phyloP scores from a whole-genome alignment of 2,797 vertebrate species.

The Craterocephalus amniculus region DNA sequence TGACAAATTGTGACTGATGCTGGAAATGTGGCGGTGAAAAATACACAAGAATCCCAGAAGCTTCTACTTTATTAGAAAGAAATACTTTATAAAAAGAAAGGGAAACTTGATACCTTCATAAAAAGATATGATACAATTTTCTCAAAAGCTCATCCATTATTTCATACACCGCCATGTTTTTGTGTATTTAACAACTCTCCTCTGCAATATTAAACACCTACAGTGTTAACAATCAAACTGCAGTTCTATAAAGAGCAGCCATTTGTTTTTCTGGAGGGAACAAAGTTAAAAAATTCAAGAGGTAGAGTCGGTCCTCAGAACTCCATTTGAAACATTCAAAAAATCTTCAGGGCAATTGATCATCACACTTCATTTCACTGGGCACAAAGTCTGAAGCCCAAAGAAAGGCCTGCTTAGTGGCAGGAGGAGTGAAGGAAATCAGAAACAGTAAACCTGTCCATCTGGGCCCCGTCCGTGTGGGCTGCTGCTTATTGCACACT shows the following conservation, averaged over 20 bases:
- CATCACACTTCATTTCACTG: slow-evolving; percentile 74
- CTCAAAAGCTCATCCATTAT: slow-evolving; percentile 61
- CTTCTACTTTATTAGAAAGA: slow-evolving; percentile 41
- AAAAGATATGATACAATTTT: slow-evolving; percentile 55
- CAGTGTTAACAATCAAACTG: slow-evolving; percentile 65
- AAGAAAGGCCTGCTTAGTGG: slow-evolving; percentile 37
- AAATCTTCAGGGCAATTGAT: slow-evolving; percentile 79
- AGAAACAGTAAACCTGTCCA: slow-evolving; percentile 70
- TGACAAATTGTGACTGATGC: slow-evolving; percentile 60
- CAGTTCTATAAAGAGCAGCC: slow-evolving; percentile 61
- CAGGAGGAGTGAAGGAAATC: slow-evolving; percentile 60
- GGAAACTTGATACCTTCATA: slow-evolving; percentile 25
- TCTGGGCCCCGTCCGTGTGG: slow-evolving; percentile 64
- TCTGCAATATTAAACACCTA: slow-evolving; percentile 63
- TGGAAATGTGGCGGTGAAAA: slow-evolving; percentile 60
- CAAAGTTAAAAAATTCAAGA: slow-evolving; percentile 72
- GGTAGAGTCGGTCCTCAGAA: slow-evolving; percentile 50
- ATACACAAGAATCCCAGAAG: slow-evolving; percentile 37
- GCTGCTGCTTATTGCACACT: slow-evolving; percentile 56
- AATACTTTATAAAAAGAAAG: background rate
- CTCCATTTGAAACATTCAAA: slow-evolving; percentile 76
- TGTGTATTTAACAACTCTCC: slow-evolving; percentile 59
- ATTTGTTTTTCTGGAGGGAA: slow-evolving; percentile 64
- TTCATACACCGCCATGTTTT: slow-evolving; percentile 42
- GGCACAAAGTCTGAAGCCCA: slow-evolving; percentile 55